A percentile compares a stretch with the other conserved stretches of the same genome.
phyloP scores from a whole-genome alignment of 2,113 vertebrate species.

The Eleginops maclovinus region DNA sequence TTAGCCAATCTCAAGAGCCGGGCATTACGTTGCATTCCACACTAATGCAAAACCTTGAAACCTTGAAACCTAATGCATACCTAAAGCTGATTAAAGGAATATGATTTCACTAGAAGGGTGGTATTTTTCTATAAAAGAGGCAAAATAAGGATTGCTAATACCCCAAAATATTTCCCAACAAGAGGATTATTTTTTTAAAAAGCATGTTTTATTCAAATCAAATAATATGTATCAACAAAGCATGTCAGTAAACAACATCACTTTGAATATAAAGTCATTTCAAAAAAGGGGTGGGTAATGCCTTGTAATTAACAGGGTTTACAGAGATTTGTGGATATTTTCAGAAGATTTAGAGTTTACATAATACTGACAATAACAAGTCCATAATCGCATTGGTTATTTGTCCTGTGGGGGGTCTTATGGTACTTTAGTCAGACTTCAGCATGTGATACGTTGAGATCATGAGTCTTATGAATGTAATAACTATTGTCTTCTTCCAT shows the following conservation, averaged over 20 bases:
- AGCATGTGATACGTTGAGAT: background rate
- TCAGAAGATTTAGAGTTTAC: background rate
- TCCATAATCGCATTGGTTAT: background rate
- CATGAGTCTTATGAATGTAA: background rate
- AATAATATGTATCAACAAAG: background rate
- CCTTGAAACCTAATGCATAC: background rate
- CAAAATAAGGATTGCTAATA: background rate
- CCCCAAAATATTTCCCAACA: background rate
- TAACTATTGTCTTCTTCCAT: background rate
- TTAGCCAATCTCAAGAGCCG: background rate
- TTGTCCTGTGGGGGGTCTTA: background rate
- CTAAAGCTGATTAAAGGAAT: slow-evolving; percentile 2
- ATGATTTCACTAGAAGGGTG: background rate
- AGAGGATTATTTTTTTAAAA: background rate
- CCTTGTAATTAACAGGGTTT: background rate
- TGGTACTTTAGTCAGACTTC: background rate
- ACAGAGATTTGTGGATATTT: background rate
- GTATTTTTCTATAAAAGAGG: background rate
- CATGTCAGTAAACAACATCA: background rate
- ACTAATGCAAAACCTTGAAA: no score
- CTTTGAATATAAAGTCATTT: background rate
- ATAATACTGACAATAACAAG: background rate
- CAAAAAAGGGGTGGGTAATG: background rate
- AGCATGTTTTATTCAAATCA: background rate
- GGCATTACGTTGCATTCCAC: background rate